Conservation (phyloP, 2,113 vertebrate genomes). For the Esox niger region DNA sequence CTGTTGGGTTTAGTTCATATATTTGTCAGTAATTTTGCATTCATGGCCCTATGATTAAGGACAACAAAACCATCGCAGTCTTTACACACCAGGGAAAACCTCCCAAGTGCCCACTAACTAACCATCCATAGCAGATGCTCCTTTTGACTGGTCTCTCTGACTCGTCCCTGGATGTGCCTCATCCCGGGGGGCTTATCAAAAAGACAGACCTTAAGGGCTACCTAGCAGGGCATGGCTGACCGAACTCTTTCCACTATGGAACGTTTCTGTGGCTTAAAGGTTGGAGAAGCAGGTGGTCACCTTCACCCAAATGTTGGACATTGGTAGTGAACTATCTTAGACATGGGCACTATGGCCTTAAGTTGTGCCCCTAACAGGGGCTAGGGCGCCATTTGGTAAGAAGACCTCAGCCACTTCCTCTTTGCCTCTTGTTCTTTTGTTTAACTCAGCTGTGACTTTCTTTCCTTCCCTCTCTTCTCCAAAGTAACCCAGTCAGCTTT, state of each 20-base stretch:
- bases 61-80: background rate
- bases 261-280: conserved; percentile 18
- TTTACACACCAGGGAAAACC: background rate
- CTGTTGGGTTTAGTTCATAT: too few species aligned
- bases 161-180: background rate
- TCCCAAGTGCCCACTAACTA: too few species aligned
- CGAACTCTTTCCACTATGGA: conserved; percentile 24
- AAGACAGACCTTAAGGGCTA: conserved; percentile 21
- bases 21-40: too few species aligned
- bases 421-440: conserved; percentile 39
- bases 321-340: too few species aligned
- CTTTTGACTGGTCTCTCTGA: too few species aligned
- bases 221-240: conserved; percentile 20
- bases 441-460: conserved; percentile 45
- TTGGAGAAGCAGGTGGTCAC: conserved; percentile 21
- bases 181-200: conserved; percentile 29
- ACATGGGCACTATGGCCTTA: too few species aligned
- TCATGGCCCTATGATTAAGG: too few species aligned
- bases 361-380: too few species aligned
- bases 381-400: too few species aligned
- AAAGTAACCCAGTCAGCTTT: conserved; percentile 19
- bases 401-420: conserved; percentile 35
- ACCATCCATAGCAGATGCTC: too few species aligned
- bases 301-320: too few species aligned
- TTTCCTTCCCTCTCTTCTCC: conserved; percentile 35